These are phyloP conservation scores for Bubo bubo DNA, from an alignment of 2,113 vertebrate species.

Conservation along the genomic window DNA sequence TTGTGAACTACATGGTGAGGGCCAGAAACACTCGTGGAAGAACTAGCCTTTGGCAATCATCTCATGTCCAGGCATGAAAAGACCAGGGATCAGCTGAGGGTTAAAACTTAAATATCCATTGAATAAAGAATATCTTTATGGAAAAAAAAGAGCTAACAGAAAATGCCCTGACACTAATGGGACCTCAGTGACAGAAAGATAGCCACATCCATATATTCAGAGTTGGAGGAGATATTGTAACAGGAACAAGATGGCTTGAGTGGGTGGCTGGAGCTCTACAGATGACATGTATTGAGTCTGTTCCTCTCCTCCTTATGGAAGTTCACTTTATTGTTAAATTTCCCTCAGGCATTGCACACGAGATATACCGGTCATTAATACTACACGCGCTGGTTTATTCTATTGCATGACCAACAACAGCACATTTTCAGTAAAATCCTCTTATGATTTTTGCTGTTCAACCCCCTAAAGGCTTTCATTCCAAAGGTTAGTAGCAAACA, in stretches of 20 bases:
- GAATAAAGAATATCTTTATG: not conserved
- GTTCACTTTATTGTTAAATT: not conserved
- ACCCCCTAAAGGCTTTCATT: not conserved
- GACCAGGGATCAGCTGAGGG: not conserved
- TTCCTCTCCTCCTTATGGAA: not conserved
- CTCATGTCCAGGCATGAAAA: not conserved
- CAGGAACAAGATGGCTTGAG: not conserved
- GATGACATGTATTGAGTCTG: not conserved
- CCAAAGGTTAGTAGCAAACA: not conserved
- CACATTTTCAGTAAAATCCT: not conserved
- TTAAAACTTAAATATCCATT: not conserved
- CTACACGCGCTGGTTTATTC: not conserved
- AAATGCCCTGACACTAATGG: not conserved
- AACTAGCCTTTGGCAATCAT: not conserved
- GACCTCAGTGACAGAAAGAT: not conserved
- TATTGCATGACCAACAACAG: not conserved
- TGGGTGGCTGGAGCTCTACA: not conserved
- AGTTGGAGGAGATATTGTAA: not conserved
- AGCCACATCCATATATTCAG: not conserved
- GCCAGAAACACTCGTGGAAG: not conserved
- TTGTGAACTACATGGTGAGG: not conserved
- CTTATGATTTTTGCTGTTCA: not conserved
- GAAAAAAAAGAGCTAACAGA: not conserved
- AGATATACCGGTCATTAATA: not conserved
- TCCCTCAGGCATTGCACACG: not conserved